Evolutionary conservation across 2,888 invertebrate genomes (phyloP).

Genomic region (Mythimna impura): DNA sequence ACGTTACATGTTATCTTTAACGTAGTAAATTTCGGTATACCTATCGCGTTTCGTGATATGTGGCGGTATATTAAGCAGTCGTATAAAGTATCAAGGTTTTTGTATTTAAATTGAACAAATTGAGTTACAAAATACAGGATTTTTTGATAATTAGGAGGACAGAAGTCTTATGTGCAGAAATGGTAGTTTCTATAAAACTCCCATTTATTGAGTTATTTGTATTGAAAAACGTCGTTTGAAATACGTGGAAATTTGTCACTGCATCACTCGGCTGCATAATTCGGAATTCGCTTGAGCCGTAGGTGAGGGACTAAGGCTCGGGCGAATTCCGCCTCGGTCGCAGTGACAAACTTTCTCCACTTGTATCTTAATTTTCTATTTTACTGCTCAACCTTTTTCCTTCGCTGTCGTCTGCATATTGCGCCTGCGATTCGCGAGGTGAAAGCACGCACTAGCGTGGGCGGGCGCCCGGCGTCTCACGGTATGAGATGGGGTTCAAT

Average conservation of each 20-base stretch:
- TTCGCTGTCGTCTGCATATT: slow-evolving; percentile 51
- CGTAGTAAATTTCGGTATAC: slow-evolving; percentile 56
- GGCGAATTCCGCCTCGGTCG: too few relatives aligned
- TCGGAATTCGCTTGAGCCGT: too few relatives aligned
- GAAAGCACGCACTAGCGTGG: slow-evolving; percentile 78
- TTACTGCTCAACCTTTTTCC: not conserved
- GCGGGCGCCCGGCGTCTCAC: slow-evolving; percentile 69
- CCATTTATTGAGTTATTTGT: too few relatives aligned
- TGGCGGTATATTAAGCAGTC: slow-evolving; percentile 52
- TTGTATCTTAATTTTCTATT: too few relatives aligned
- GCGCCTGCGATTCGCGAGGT: slow-evolving; percentile 70
- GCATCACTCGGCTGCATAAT: too few relatives aligned
- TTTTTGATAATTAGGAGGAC: too few relatives aligned
- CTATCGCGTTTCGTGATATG: slow-evolving; percentile 59
- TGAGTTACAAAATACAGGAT: slow-evolving; percentile 25
- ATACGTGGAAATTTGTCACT: too few relatives aligned
- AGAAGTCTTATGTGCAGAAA: too few relatives aligned
- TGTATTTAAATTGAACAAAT: slow-evolving; percentile 44
- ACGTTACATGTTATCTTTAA: slow-evolving; percentile 56
- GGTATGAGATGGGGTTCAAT: slow-evolving; percentile 68
- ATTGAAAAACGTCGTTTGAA: too few relatives aligned
- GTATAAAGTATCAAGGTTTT: slow-evolving; percentile 33
- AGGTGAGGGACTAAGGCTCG: too few relatives aligned
- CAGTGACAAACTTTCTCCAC: too few relatives aligned
- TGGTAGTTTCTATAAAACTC: too few relatives aligned